A percentile compares a stretch with the other conserved stretches of the same genome.
These are phyloP conservation scores for Damaliscus lunatus DNA, from an alignment of 2,113 vertebrate genomes.

Conservation along the genomic window DNA sequence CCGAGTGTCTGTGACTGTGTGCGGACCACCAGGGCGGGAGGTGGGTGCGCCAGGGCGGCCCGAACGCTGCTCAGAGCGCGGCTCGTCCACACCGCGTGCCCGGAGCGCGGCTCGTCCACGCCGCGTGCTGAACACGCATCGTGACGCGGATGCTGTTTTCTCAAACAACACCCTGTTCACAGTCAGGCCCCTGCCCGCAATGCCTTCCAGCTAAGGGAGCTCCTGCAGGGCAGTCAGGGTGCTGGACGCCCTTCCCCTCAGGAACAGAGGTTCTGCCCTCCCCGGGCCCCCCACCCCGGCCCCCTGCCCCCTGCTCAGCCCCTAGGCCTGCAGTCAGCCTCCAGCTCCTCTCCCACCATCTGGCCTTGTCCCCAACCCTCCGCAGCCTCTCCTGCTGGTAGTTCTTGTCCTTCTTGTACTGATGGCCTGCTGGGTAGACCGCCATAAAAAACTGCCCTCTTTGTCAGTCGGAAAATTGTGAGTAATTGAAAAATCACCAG, in stretches of 20 bases:
- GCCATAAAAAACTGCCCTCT: no score
- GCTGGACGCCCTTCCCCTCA: neutral
- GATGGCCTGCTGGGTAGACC: no score
- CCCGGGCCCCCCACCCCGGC: neutral
- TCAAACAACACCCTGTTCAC: neutral
- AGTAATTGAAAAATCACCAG: accelerated
- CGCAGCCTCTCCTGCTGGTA: accelerated
- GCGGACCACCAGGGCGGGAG: neutral
- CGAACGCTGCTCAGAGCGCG: accelerated
- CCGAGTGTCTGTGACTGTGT: neutral
- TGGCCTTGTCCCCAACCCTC: neutral
- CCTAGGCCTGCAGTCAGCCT: neutral
- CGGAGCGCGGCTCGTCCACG: accelerated
- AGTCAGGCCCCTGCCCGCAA: accelerated
- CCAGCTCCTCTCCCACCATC: neutral
- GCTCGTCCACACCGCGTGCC: accelerated
- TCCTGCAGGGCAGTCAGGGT: neutral
- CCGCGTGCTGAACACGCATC: accelerated
- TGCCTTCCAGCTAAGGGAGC: neutral
- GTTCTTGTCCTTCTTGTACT: neutral
- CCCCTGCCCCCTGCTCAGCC: neutral
- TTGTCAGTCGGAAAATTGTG: neutral
- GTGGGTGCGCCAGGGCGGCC: neutral
- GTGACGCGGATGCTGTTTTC: neutral
- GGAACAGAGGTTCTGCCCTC: neutral